Percentiles rank a stretch among this genome's conserved stretches.
Evolutionary conservation across 2,888 invertebrate species (phyloP).

Genomic region (Epirrhoe tristata): DNA sequence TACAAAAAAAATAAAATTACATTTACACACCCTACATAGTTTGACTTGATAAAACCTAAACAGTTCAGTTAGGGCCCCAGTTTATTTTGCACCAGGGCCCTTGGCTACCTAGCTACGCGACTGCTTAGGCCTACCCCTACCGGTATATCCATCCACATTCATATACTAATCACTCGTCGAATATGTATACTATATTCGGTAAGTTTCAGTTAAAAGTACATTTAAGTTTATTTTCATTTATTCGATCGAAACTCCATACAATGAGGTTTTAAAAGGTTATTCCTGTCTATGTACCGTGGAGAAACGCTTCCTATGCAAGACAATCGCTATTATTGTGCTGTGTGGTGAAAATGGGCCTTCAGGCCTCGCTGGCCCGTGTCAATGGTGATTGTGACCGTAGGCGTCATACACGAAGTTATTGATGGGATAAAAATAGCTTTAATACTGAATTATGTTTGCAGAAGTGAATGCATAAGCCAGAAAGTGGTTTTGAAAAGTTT

Average conservation of each 20-base stretch:
- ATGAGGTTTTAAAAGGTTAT: slow-evolving; percentile 59
- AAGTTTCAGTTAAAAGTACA: no score
- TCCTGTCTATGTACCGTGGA: slow-evolving; percentile 64
- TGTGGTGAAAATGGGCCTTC: slow-evolving; percentile 80
- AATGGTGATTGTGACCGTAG: slow-evolving; percentile 77
- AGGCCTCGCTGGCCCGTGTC: slow-evolving; percentile 76
- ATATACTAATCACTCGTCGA: no score
- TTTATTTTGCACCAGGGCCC: no score
- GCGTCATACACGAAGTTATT: slow-evolving; percentile 37
- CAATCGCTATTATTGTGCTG: slow-evolving; percentile 74
- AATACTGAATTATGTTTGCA: slow-evolving; percentile 19
- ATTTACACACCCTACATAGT: no score
- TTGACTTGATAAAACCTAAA: no score
- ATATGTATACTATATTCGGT: no score
- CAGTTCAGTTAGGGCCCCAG: no score
- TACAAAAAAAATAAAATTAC: no score
- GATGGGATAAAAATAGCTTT: slow-evolving; percentile 26
- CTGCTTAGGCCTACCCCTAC: no score
- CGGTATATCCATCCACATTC: no score
- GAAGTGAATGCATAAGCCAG: neutral
- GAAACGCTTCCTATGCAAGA: slow-evolving; percentile 78
- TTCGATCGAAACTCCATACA: slow-evolving; percentile 24
- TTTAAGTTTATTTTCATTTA: slow-evolving; percentile 15
- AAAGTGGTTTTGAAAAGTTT: neutral
- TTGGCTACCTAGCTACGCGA: no score